A percentile compares a stretch with the other conserved stretches of the same genome.
These are phyloP conservation scores for Pristionchus exspectatus DNA, from an alignment of 2,888 invertebrate genomes.

Conservation along the genomic window DNA sequence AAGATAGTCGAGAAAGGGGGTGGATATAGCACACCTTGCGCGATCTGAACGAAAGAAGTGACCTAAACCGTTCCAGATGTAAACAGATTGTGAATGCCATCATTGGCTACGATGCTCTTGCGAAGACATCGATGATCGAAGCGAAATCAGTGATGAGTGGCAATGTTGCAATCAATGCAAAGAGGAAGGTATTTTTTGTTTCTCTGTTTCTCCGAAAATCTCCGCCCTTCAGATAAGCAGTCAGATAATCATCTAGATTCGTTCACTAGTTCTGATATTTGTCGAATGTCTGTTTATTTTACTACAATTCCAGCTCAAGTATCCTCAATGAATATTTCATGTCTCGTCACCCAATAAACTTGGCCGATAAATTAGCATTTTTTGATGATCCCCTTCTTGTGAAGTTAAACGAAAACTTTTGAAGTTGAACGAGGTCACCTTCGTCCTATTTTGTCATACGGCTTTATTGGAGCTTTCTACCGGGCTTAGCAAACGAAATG, in stretches of 20 bases:
- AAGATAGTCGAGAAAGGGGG: too few relatives aligned
- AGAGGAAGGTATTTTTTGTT: background rate
- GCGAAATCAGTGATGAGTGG: conserved; percentile 23
- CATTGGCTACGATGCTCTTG: background rate
- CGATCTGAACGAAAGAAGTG: too few relatives aligned
- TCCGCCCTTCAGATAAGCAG: background rate
- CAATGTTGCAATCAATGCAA: background rate
- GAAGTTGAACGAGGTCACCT: too few relatives aligned
- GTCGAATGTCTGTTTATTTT: background rate
- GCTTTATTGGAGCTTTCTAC: too few relatives aligned
- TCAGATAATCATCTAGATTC: background rate
- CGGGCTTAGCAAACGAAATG: too few relatives aligned
- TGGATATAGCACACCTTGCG: too few relatives aligned
- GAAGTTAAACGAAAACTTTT: background rate
- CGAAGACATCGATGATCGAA: background rate
- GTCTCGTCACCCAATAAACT: background rate
- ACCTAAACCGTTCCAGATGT: background rate
- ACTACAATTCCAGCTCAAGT: background rate
- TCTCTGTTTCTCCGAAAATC: background rate
- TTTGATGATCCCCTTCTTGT: background rate
- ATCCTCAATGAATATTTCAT: background rate
- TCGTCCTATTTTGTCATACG: too few relatives aligned
- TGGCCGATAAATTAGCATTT: background rate
- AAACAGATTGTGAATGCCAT: conserved; percentile 25
- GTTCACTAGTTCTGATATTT: background rate